Conservation (phyloP, 2,888 invertebrate species). For the Agrenia bidenticulata region DNA sequence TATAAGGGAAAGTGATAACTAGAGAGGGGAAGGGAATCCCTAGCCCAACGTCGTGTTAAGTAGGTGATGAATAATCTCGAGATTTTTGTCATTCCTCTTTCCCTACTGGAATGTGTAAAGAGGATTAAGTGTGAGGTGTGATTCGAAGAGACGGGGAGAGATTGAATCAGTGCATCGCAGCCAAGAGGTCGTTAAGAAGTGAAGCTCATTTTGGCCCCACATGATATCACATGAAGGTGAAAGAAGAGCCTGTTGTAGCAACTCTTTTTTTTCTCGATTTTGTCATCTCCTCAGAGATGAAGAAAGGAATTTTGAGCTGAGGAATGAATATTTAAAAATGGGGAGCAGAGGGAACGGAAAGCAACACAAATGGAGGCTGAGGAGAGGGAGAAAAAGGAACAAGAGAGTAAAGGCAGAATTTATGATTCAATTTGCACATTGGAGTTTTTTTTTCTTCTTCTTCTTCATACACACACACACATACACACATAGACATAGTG, state of each 20-base stretch:
- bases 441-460: conserved; percentile 36
- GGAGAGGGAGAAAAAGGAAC: no score
- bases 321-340: conserved; percentile 20
- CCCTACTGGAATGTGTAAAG: background rate
- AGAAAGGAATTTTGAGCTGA: background rate
- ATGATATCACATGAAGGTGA: background rate
- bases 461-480: background rate
- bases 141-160: background rate
- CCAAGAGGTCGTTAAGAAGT: conserved; percentile 15
- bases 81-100: conserved; percentile 8
- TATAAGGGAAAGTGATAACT: no score
- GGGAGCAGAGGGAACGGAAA: conserved; percentile 7
- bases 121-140: conserved; percentile 1
- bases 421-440: conserved; percentile 54
- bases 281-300: background rate
- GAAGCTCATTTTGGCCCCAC: background rate
- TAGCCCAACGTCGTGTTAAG: background rate
- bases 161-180: conserved; percentile 20
- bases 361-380: conserved; percentile 13
- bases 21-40: no score
- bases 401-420: conserved; percentile 49
- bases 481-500: background rate
- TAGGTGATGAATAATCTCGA: conserved; percentile 1
- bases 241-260: conserved; percentile 5
- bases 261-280: no score